Conservation (phyloP, 1,140 invertebrate species). For the Caenorhabditis briggsae region DNA sequence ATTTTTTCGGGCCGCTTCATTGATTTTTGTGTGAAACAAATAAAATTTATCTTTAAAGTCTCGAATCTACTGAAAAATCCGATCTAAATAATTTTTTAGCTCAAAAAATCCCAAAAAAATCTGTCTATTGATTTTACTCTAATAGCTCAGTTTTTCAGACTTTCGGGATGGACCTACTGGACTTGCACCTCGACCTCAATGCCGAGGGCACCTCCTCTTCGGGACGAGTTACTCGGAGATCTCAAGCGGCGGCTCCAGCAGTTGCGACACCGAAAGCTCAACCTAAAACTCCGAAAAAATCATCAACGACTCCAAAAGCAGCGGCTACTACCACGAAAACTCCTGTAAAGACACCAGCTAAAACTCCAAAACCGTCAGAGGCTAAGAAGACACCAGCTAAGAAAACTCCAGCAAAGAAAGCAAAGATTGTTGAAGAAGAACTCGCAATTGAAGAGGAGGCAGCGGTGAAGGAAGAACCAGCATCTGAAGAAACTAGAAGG, state of each 20-base stretch:
- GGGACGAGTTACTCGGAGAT: not conserved
- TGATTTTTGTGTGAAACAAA: too few species aligned
- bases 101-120: not conserved
- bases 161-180: conserved; percentile 18
- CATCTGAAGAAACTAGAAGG: too few species aligned
- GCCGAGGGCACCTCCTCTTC: not conserved
- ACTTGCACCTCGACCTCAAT: conserved; percentile 4
- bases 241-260: not conserved
- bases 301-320: not conserved
- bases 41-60: too few species aligned
- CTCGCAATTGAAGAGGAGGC: not conserved
- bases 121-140: not conserved
- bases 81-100: too few species aligned
- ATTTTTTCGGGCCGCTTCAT: not conserved
- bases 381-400: not conserved
- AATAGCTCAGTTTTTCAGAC: not conserved
- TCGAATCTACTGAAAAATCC: too few species aligned
- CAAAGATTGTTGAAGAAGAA: not conserved
- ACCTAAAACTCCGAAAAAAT: not conserved
- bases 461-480: too few species aligned
- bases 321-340: not conserved
- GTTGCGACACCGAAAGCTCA: not conserved
- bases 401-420: not conserved
- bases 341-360: not conserved
- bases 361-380: not conserved